phyloP scores from a whole-genome alignment of 2,797 vertebrate genomes.

The Buceros bicornis region DNA sequence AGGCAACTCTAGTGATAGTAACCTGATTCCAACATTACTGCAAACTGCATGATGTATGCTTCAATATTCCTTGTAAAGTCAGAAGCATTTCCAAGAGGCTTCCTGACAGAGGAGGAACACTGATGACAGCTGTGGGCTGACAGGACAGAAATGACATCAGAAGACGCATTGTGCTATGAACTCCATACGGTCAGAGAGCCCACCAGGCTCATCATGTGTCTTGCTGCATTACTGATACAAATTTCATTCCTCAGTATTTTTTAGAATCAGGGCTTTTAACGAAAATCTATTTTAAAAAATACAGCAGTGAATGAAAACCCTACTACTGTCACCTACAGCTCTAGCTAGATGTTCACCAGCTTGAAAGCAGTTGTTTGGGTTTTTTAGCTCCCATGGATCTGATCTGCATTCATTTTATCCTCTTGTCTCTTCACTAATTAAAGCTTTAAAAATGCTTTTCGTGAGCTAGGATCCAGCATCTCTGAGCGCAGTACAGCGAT shows the following conservation, averaged over 20 bases:
- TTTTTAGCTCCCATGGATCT: conserved; percentile 37
- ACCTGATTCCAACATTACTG: not conserved
- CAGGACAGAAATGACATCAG: not conserved
- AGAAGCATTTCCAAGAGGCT: not conserved
- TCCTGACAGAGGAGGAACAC: not conserved
- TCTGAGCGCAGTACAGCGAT: not conserved
- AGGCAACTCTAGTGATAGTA: not conserved
- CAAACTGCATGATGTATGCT: not conserved
- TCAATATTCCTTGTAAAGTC: not conserved
- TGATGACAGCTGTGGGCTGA: not conserved
- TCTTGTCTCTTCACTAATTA: conserved; percentile 47
- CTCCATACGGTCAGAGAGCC: not conserved
- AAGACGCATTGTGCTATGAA: not conserved
- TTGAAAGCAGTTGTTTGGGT: conserved; percentile 10
- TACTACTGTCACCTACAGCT: not conserved
- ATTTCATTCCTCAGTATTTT: not conserved
- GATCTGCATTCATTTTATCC: conserved; percentile 59
- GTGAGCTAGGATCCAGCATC: conserved; percentile 41
- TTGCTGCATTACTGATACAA: not conserved
- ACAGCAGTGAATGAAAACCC: not conserved
- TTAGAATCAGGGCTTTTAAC: not conserved
- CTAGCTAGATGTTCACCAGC: not conserved
- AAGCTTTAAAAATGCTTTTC: conserved; percentile 15
- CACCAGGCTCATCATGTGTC: not conserved
- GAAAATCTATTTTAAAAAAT: not conserved